Percentiles rank a stretch among this genome's conserved stretches.
Conservation (phyloP, 2,113 vertebrate species). For the Thymallus thymallus region DNA sequence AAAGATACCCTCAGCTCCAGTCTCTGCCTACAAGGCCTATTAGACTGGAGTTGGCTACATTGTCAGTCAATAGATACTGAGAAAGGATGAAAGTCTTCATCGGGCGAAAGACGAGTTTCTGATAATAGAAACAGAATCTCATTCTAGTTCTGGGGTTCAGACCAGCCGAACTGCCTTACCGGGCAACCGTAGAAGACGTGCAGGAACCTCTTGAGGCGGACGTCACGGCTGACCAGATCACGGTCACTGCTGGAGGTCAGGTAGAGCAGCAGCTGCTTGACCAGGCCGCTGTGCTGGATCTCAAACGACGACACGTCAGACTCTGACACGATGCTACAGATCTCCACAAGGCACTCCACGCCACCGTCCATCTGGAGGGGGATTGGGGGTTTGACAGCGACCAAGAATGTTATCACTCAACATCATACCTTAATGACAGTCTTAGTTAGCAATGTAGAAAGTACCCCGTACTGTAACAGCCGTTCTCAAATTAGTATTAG, state of each 20-base stretch:
- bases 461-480: too few species aligned
- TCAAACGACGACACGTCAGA: slow-evolving; percentile 98
- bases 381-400: not conserved
- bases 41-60: too few species aligned
- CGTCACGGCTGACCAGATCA: slow-evolving; percentile 86
- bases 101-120: too few species aligned
- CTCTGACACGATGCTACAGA: slow-evolving; percentile 96
- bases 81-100: too few species aligned
- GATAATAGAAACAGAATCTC: too few species aligned
- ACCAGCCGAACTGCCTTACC: slow-evolving; percentile 71
- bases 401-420: not conserved
- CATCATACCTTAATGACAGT: too few species aligned
- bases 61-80: too few species aligned
- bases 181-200: slow-evolving; percentile 94
- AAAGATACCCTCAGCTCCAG: slow-evolving; percentile 23
- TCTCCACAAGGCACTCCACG: slow-evolving; percentile 97
- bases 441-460: too few species aligned
- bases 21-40: too few species aligned
- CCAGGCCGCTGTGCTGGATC: slow-evolving; percentile 98
- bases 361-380: slow-evolving; percentile 88
- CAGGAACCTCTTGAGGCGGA: slow-evolving; percentile 94
- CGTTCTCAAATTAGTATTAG: too few species aligned
- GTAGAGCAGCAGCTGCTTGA: slow-evolving; percentile 94
- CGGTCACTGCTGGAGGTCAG: slow-evolving; percentile 91
- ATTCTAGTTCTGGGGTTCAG: too few species aligned